Evolutionary conservation across 2,797 vertebrate genomes (phyloP).

Genomic region (Hydrophis major): DNA sequence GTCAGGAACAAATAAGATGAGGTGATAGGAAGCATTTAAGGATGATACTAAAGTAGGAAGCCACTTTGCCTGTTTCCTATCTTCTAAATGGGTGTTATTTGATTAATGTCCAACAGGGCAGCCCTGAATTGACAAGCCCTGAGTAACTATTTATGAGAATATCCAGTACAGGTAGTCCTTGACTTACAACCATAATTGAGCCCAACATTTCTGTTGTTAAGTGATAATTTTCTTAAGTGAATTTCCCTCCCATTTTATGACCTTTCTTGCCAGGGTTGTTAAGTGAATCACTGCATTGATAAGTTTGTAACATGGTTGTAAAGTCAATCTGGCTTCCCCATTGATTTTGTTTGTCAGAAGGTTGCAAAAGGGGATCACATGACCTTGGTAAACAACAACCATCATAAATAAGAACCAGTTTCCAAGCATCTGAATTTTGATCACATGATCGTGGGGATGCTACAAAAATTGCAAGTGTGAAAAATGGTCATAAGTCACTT

Average conservation of each 20-base stretch:
- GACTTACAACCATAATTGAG: neutral
- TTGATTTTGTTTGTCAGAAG: neutral
- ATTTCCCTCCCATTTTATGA: neutral
- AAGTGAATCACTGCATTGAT: neutral
- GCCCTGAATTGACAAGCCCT: neutral
- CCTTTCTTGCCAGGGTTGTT: neutral
- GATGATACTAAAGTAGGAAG: neutral
- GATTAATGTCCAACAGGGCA: neutral
- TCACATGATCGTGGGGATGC: neutral
- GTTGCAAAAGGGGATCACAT: neutral
- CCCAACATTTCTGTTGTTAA: neutral
- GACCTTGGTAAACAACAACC: neutral
- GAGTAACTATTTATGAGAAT: neutral
- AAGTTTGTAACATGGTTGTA: neutral
- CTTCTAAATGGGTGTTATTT: neutral
- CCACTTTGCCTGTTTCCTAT: neutral
- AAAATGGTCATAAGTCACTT: neutral
- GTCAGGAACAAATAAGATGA: neutral
- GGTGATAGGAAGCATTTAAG: neutral
- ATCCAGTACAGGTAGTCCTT: neutral
- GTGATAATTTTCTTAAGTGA: neutral
- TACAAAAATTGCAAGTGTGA: neutral
- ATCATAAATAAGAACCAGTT: neutral
- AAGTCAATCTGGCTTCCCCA: neutral
- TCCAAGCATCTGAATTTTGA: neutral